These are phyloP conservation scores for Boloria euphrosyne DNA, from an alignment of 2,888 invertebrate species.

Conservation along the genomic window DNA sequence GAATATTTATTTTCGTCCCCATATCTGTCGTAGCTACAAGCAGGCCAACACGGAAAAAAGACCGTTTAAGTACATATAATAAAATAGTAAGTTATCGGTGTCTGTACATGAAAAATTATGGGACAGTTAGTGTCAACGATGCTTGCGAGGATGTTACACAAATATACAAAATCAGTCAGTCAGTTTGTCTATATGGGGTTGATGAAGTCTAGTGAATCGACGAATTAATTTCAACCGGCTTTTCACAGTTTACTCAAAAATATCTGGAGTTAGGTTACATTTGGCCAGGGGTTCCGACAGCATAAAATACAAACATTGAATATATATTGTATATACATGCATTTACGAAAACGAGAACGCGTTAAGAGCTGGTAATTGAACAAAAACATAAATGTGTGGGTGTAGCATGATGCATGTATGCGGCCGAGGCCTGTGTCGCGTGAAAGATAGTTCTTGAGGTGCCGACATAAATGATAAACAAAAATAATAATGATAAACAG, in stretches of 20 bases:
- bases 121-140: constrained; percentile 37
- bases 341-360: constrained; percentile 36
- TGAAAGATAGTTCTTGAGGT: constrained; percentile 77
- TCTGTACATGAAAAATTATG: constrained; percentile 43
- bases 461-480: constrained; percentile 57
- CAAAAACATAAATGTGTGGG: constrained; percentile 59
- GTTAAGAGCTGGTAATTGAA: constrained; percentile 38
- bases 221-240: constrained; percentile 43
- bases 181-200: constrained; percentile 31
- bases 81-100: constrained; percentile 46
- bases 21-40: constrained; percentile 65
- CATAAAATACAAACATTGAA: constrained; percentile 44
- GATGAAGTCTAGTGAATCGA: constrained; percentile 24
- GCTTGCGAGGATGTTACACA: constrained; percentile 21
- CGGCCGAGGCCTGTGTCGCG: constrained; percentile 65
- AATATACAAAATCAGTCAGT: constrained; percentile 33
- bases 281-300: constrained; percentile 30
- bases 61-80: constrained; percentile 54
- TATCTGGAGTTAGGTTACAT: constrained; percentile 18
- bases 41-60: constrained; percentile 70
- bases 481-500: constrained; percentile 52
- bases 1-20: constrained; percentile 45
- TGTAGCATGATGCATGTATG: constrained; percentile 69
- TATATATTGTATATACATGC: constrained; percentile 40
- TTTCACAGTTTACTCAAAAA: constrained; percentile 44